phyloP scores from a whole-genome alignment of 2,797 vertebrate genomes.

The Taenioides sp. region DNA sequence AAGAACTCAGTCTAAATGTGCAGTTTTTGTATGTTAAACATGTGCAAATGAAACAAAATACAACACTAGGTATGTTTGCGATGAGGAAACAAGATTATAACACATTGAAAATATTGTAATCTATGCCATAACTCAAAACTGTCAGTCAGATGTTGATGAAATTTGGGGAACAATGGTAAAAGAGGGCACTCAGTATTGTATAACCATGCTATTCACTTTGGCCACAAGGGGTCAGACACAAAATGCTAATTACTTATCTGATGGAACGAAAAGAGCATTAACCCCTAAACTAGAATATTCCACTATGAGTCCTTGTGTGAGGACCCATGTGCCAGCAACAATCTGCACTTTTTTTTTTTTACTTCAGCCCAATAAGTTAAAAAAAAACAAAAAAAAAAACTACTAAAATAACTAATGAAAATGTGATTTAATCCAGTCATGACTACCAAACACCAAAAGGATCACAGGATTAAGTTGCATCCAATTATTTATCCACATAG shows the following conservation, averaged over 20 bases:
- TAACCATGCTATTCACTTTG: background rate
- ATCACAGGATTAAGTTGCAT: slow-evolving; percentile 8
- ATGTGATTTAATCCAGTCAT: slow-evolving; percentile 7
- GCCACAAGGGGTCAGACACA: background rate
- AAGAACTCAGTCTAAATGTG: no score
- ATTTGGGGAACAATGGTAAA: background rate
- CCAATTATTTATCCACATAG: slow-evolving; percentile 4
- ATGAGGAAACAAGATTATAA: no score
- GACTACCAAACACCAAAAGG: slow-evolving; percentile 7
- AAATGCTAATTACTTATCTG: background rate
- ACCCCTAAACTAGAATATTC: background rate
- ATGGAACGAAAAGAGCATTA: background rate
- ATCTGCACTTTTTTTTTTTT: background rate
- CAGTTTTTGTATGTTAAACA: no score
- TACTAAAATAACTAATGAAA: slow-evolving; percentile 5
- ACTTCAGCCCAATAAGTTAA: background rate
- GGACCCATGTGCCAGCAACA: background rate
- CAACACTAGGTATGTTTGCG: no score
- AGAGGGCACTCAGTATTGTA: background rate
- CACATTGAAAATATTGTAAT: no score
- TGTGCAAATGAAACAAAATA: no score
- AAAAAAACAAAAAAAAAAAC: background rate
- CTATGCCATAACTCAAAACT: background rate
- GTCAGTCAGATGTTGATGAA: background rate
- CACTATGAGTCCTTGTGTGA: background rate